These are phyloP conservation scores for Cheilosia pagana DNA, from an alignment of 2,888 invertebrate species.

Conservation along the genomic window DNA sequence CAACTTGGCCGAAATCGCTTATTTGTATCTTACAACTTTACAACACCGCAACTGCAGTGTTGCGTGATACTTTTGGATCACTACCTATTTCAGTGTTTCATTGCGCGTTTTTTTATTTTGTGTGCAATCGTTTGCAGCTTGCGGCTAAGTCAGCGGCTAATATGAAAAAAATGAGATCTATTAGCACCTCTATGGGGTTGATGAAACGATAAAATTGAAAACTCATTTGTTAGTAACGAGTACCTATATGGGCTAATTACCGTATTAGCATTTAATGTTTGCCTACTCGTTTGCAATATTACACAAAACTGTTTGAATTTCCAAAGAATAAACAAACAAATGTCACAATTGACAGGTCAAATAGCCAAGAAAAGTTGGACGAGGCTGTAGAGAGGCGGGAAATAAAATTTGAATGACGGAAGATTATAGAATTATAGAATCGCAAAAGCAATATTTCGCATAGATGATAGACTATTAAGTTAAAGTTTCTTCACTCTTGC, in stretches of 20 bases:
- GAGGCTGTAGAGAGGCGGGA: not conserved
- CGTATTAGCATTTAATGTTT: slow-evolving; percentile 17
- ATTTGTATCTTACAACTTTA: slow-evolving; percentile 28
- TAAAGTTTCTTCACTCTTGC: too few species aligned
- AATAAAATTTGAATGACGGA: not conserved
- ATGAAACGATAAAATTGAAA: slow-evolving; percentile 51
- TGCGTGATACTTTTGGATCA: slow-evolving; percentile 44
- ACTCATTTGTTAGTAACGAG: slow-evolving; percentile 37
- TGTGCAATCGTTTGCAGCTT: not conserved
- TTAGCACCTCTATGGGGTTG: slow-evolving; percentile 22
- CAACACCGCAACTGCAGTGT: slow-evolving; percentile 38
- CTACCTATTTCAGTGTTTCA: slow-evolving; percentile 37
- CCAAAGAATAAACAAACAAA: not conserved
- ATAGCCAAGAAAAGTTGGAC: slow-evolving; percentile 4
- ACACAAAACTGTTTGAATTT: slow-evolving; percentile 7
- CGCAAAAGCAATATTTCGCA: not conserved
- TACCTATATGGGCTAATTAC: slow-evolving; percentile 46
- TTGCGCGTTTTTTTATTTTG: slow-evolving; percentile 41
- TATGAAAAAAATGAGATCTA: slow-evolving; percentile 49
- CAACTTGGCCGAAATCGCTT: slow-evolving; percentile 5
- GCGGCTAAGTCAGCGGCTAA: slow-evolving; percentile 29
- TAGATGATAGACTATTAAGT: too few species aligned
- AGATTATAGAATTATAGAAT: not conserved
- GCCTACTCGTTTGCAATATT: slow-evolving; percentile 15
- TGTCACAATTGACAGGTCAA: not conserved